phyloP scores from a whole-genome alignment of 2,113 vertebrate genomes.

The Alectura lathami region DNA sequence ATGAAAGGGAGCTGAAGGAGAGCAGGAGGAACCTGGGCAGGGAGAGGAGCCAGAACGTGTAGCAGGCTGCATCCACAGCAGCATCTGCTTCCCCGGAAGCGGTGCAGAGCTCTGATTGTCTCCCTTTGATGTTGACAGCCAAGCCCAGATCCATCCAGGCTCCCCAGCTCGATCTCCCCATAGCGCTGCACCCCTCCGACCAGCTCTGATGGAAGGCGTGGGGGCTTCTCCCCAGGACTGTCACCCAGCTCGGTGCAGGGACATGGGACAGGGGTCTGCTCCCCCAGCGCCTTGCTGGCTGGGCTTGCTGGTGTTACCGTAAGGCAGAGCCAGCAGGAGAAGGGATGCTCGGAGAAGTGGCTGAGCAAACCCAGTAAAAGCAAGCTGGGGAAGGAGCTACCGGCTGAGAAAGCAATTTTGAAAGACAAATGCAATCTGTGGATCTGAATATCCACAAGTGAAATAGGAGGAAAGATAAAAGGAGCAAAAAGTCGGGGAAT shows the following conservation, averaged over 20 bases:
- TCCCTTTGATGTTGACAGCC: not conserved
- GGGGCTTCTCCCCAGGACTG: not conserved
- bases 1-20: not conserved
- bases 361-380: fast-evolving
- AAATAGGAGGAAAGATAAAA: conserved; percentile 42
- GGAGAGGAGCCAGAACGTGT: fast-evolving
- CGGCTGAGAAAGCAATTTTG: not conserved
- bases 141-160: not conserved
- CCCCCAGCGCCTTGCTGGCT: not conserved
- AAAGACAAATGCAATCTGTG: conserved; percentile 40
- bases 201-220: not conserved
- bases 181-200: fast-evolving
- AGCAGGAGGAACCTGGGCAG: not conserved
- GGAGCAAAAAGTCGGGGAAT: conserved; percentile 52
- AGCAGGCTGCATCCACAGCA: not conserved
- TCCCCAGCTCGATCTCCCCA: not conserved
- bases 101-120: not conserved
- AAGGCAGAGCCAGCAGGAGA: fast-evolving
- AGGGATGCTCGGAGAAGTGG: not conserved
- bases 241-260: fast-evolving
- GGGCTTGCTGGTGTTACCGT: fast-evolving
- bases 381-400: not conserved
- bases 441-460: conserved; percentile 60
- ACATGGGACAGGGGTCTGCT: not conserved
- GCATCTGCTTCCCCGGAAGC: not conserved